Evolutionary conservation across 2,113 vertebrate species (phyloP).

Genomic region (Chloropsis cyanopogon): DNA sequence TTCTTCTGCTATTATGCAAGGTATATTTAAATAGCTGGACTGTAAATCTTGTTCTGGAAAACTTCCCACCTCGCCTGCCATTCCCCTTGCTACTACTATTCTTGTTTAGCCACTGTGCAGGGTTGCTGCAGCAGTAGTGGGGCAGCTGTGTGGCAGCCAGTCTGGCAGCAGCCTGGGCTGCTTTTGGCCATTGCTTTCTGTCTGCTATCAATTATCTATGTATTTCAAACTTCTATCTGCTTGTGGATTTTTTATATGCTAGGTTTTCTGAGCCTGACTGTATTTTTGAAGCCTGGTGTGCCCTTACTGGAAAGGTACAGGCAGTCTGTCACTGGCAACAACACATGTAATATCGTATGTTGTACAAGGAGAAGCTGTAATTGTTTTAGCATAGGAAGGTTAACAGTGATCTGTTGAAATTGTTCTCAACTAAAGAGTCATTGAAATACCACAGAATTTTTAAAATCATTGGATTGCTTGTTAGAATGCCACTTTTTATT

Average conservation of each 20-base stretch:
- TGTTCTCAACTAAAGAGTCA: background rate
- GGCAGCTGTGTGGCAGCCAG: background rate
- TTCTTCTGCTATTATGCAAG: conserved; percentile 6
- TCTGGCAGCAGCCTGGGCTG: background rate
- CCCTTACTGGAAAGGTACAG: background rate
- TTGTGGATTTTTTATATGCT: background rate
- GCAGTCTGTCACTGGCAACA: background rate
- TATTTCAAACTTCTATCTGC: background rate
- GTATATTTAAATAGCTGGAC: conserved; percentile 27
- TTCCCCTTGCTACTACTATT: background rate
- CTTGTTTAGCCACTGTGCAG: background rate
- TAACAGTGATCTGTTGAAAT: background rate
- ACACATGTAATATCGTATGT: background rate
- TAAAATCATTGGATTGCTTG: background rate
- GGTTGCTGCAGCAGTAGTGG: background rate
- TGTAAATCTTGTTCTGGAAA: conserved; percentile 18
- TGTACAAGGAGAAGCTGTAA: background rate
- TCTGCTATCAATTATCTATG: background rate
- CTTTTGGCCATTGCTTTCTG: conserved; percentile 2
- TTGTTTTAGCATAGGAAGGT: background rate
- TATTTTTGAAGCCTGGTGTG: background rate
- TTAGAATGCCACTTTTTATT: background rate
- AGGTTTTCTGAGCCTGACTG: background rate
- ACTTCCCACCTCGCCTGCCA: background rate
- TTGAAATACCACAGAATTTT: background rate